Base-by-base conservation (phyloP, 2,888 invertebrate genomes). In the Euproctis similis region DNA sequence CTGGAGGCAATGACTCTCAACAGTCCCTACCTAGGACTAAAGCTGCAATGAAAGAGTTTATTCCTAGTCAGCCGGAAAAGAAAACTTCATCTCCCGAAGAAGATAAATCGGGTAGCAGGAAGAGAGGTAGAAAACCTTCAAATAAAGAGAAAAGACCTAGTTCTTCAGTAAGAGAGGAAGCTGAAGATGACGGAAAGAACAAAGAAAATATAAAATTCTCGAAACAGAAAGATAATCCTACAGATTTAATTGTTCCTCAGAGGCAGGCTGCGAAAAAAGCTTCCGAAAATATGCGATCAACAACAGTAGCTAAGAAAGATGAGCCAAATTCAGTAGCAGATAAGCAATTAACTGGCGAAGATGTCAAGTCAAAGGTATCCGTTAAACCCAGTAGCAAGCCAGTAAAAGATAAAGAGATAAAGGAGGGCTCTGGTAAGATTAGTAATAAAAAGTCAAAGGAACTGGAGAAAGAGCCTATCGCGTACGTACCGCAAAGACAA, bases 181-280 rank as follows among this genome's bases (percentile, higher is more conserved):
- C 74, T 17, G 76, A 80, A 33, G 86, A 86, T 51, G 84, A 85
- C 40, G 69, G 71, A 5, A 86, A 75, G 46, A 76, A 80, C 42
- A 87, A 86, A 56, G 85, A 85, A 52, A 85, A 80, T 40, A 59
- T 72, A 2, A 86, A 85, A 52, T 57, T 64, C 12, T 59, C 72
- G 1, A 85, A 84, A 46, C 73, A 75, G 51, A 87, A 87, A 48
- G 87, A 87, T 33, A 80, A 88, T 50, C 89, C 92, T n/a, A 90
- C 93, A 1, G 93, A 94, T 72, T 84, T 95, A 28, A 94, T 95
- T 42, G 95, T 95, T 21, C 95, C 95, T 1, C 95, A 95, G 63
- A 85, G 95, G 28, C 93, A 95, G 73, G 95, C 95, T 13, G 95
- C 95, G 12, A 95, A 95, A 66, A 95, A 95, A 62, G 95, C 95